These are phyloP conservation scores for Hypsopygia costalis DNA, from an alignment of 2,888 invertebrate species.

Conservation along the genomic window DNA sequence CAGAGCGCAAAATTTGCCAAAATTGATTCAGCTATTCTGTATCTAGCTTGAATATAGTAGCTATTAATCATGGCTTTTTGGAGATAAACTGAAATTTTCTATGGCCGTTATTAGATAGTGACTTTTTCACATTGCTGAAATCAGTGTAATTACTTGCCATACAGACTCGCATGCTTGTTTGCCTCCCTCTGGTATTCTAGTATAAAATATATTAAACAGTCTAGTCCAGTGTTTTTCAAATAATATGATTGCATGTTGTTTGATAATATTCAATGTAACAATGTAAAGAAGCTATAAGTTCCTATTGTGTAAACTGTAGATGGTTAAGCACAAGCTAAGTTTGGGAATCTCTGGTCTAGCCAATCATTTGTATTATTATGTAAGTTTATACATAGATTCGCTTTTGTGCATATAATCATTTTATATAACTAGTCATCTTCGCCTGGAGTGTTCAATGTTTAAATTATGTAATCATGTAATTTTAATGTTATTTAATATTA, in stretches of 20 bases:
- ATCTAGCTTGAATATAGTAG: slow-evolving; percentile 14
- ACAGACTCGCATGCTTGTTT: background rate
- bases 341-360: slow-evolving; percentile 3
- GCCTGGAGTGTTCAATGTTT: slow-evolving; percentile 51
- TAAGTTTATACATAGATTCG: slow-evolving; percentile 23
- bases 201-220: no score
- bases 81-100: no score
- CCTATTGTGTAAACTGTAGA: background rate
- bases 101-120: no score
- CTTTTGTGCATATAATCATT: slow-evolving; percentile 9
- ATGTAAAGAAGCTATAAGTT: background rate
- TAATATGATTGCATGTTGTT: background rate
- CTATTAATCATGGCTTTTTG: no score
- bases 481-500: background rate
- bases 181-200: no score
- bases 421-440: slow-evolving; percentile 25
- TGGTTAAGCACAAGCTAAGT: background rate
- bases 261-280: no score
- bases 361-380: slow-evolving; percentile 8
- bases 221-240: slow-evolving; percentile 26
- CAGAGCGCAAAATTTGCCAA: slow-evolving; percentile 23
- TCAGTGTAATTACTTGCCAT: background rate
- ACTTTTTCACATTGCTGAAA: no score
- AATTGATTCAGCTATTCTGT: slow-evolving; percentile 39
- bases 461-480: slow-evolving; percentile 14